Conservation (phyloP, 2,113 vertebrate genomes). For the Pedionomus torquatus region DNA sequence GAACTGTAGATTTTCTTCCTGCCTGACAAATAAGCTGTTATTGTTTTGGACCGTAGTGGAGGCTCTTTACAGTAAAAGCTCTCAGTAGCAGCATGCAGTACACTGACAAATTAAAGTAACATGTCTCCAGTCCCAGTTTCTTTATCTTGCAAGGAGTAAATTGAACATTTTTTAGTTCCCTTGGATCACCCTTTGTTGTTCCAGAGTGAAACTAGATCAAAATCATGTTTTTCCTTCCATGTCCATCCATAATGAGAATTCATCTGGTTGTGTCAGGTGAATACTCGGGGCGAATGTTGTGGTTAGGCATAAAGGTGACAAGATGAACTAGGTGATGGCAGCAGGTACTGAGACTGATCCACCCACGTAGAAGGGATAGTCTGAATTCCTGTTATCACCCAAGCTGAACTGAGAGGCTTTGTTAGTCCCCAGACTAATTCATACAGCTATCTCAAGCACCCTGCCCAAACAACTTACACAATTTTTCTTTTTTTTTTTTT, state of each 20-base stretch:
- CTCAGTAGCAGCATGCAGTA: rapidly evolving
- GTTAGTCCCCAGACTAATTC: not conserved
- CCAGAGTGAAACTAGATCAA: not conserved
- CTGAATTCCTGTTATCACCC: not conserved
- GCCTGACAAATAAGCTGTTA: not conserved
- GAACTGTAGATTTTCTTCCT: slow-evolving; percentile 9
- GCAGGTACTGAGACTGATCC: not conserved
- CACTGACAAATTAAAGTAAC: not conserved
- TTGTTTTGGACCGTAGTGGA: slow-evolving; percentile 10
- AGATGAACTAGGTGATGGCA: not conserved
- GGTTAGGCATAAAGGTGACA: not conserved
- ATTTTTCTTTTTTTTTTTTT: not conserved
- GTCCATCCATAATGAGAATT: not conserved
- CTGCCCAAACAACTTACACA: not conserved
- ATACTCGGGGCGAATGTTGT: not conserved
- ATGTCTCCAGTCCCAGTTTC: not conserved
- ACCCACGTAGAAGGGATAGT: not conserved
- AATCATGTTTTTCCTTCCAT: not conserved
- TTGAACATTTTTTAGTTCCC: not conserved
- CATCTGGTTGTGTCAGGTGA: not conserved
- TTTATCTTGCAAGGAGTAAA: not conserved
- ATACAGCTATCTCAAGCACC: not conserved
- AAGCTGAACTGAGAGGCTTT: not conserved
- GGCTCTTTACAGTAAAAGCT: not conserved
- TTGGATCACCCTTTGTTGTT: not conserved